Evolutionary conservation across 2,797 vertebrate species (phyloP).

Genomic region (Anabacerthia variegaticeps): DNA sequence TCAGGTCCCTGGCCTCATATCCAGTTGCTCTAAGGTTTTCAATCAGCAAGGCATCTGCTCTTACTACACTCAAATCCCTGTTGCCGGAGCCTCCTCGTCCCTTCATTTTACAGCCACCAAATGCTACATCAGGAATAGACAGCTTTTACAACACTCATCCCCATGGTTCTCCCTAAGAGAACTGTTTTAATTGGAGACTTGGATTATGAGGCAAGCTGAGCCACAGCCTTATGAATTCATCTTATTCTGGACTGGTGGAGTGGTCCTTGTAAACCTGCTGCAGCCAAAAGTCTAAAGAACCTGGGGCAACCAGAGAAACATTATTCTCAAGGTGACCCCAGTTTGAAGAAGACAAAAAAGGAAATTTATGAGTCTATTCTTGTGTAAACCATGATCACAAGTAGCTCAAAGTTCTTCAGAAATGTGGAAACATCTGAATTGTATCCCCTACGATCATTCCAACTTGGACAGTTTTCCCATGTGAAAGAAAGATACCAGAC

Average conservation of each 20-base stretch:
- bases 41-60: not conserved
- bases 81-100: not conserved
- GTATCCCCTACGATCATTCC: not conserved
- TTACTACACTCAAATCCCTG: not conserved
- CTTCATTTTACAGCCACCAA: not conserved
- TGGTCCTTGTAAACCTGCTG: not conserved
- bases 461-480: not conserved
- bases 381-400: not conserved
- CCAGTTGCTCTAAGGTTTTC: not conserved
- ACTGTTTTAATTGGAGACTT: not conserved
- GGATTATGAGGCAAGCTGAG: not conserved
- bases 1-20: slow-evolving; percentile 4
- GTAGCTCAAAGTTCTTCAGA: not conserved
- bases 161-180: not conserved
- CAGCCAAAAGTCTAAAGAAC: not conserved
- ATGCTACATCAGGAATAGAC: not conserved
- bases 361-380: not conserved
- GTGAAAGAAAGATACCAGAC: not conserved
- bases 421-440: not conserved
- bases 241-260: not conserved
- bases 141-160: not conserved
- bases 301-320: not conserved
- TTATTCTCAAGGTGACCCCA: not conserved
- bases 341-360: not conserved
- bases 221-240: not conserved